Base-by-base conservation (phyloP, 2,113 vertebrate species). In the Chaetorhynchus papuensis region DNA sequence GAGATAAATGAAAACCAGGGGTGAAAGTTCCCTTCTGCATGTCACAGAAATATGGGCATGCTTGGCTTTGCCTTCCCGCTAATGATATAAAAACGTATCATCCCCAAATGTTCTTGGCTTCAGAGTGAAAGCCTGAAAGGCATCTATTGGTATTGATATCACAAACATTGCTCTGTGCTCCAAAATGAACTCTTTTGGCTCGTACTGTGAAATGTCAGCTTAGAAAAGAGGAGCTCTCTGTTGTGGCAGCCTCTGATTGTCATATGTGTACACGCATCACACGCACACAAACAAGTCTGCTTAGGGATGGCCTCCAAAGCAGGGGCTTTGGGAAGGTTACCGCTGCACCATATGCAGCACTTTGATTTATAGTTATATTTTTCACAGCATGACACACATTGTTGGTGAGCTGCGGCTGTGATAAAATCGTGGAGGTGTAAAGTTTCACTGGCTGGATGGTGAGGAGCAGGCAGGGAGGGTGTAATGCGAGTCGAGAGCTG, bases 381-480 rank as follows among this genome's bases (percentile, higher is more conserved):
- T 96, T 96, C 96, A 96, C 95, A 90, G 95, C 76, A 15, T 64
- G 93, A 94, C 95, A 93, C 70, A 84, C 88, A 96, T 96, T 96
- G 95, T 96, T 95, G 95, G 92, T 91, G 96, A 96, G 93, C 94
- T 90, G 83, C 28, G 82, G 95, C 91, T 74, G 85, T 49, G 96
- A 97, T 97, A 97, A 97, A 97, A 97, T 96, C 92, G 2, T 87
- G 21, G 93, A 97, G 96, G 97, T 97, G 96, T 97, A 96, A 96
- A 93, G 95, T 97, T 97, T 97, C 97, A 92, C 94, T 84, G 89
- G 91, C 96, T 96, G 92, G 92, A 96, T 93, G 96, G 93, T 93
- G 91, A 95, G 64, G 92, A 96, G 90, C 20, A 94, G 94, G 74
- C 82, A 90, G 91, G 84, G 93, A 92, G 92, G 81, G 91, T 81